Conservation (phyloP, 2,888 invertebrate species). For the Platycnemis pennipes region DNA sequence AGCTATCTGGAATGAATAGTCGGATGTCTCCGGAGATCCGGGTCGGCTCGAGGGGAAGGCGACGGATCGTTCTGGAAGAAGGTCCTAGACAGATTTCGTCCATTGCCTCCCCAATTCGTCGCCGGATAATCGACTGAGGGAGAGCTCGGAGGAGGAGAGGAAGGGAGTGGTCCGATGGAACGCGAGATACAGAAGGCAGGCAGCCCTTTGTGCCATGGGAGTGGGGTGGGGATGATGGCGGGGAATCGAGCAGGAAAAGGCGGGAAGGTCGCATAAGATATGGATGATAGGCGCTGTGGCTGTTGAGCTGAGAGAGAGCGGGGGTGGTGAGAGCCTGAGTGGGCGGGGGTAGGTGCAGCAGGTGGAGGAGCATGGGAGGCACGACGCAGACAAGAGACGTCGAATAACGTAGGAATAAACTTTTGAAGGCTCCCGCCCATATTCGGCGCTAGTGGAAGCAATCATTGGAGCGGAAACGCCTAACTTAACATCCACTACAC, state of each 20-base stretch:
- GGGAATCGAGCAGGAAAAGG: neutral
- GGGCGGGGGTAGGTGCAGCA: too few species aligned
- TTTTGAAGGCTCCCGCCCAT: neutral
- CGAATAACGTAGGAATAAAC: neutral
- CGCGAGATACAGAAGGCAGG: neutral
- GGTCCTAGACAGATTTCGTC: neutral
- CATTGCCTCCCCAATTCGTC: neutral
- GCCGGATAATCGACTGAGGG: neutral
- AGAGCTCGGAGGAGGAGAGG: neutral
- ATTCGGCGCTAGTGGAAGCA: neutral
- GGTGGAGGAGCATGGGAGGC: neutral
- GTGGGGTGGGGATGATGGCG: neutral
- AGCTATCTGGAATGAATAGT: neutral
- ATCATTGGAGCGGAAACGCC: too few species aligned
- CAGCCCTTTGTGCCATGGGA: neutral
- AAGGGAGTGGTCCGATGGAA: conserved; percentile 24
- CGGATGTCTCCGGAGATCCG: neutral
- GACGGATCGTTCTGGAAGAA: neutral
- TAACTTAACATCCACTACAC: too few species aligned
- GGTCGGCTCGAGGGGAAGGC: neutral
- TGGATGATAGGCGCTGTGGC: neutral
- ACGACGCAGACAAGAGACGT: neutral
- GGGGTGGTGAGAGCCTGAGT: neutral
- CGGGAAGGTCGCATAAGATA: neutral
- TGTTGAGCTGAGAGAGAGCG: neutral